A percentile compares a stretch with the other conserved stretches of the same genome.
phyloP scores from a whole-genome alignment of 2,888 invertebrate genomes.

The Digitonthophagus gazella region DNA sequence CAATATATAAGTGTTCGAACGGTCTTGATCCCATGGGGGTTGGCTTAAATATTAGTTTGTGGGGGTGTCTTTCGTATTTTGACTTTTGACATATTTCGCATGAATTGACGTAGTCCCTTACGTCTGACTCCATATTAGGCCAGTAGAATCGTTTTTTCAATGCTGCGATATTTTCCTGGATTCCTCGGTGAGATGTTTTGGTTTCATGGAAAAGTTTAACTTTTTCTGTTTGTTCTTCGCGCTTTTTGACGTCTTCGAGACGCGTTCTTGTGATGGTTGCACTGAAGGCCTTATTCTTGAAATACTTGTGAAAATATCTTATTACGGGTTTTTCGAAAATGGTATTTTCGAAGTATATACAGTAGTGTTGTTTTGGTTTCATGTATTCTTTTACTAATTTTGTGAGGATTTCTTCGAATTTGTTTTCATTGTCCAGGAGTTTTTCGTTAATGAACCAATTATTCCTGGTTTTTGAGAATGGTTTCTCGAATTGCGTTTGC shows the following conservation, averaged over 20 bases:
- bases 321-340: slow-evolving; percentile 3
- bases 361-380: background rate
- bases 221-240: slow-evolving; percentile 19
- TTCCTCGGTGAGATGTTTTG: slow-evolving; percentile 21
- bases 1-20: slow-evolving; percentile 23
- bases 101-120: slow-evolving; percentile 20
- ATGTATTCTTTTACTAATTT: slow-evolving; percentile 10
- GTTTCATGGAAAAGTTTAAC: slow-evolving; percentile 20
- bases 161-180: slow-evolving; percentile 14
- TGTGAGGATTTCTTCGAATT: slow-evolving; percentile 1
- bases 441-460: slow-evolving; percentile 8
- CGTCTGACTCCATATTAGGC: slow-evolving; percentile 18
- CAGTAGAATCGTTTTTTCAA: slow-evolving; percentile 23
- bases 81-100: slow-evolving; percentile 25
- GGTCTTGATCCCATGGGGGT: slow-evolving; percentile 22
- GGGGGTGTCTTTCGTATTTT: slow-evolving; percentile 25
- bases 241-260: slow-evolving; percentile 7
- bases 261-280: background rate
- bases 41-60: slow-evolving; percentile 20
- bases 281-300: slow-evolving; percentile 1
- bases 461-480: background rate
- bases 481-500: background rate
- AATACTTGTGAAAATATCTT: slow-evolving; percentile 16
- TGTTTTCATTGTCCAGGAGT: background rate
- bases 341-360: slow-evolving; percentile 1